Percentiles rank a stretch among this genome's conserved stretches.
Conservation (phyloP, 2,797 vertebrate genomes). For the Meriones psammophilus region DNA sequence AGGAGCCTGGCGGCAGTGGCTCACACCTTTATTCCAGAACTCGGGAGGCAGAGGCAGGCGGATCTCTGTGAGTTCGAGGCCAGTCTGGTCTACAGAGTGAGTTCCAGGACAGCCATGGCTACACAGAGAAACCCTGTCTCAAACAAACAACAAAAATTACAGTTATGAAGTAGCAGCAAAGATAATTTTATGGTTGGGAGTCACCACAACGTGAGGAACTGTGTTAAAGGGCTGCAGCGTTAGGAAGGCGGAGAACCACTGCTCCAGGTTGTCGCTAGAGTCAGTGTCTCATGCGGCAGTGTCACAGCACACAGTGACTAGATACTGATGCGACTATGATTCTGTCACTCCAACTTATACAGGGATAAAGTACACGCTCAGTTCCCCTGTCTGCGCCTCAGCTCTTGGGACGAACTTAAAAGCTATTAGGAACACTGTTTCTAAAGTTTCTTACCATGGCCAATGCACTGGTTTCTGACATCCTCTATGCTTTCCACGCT, state of each 20-base stretch:
- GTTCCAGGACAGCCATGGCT: no score
- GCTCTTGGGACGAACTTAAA: background rate
- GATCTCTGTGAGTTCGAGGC: no score
- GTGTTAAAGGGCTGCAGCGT: background rate
- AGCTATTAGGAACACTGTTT: background rate
- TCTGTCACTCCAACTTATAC: background rate
- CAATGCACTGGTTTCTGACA: slow-evolving; percentile 83
- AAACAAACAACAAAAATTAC: no score
- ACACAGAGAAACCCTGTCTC: no score
- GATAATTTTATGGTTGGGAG: background rate
- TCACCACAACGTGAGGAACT: background rate
- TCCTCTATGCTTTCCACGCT: slow-evolving; percentile 82
- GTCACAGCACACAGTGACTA: background rate
- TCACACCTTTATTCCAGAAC: no score
- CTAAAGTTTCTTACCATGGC: slow-evolving; percentile 77
- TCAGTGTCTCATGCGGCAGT: background rate
- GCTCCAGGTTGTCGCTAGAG: background rate
- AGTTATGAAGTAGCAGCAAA: background rate
- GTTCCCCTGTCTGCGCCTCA: background rate
- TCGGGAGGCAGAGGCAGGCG: no score
- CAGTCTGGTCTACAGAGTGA: no score
- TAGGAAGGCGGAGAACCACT: no score
- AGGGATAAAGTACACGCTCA: background rate
- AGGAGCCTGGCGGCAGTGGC: no score
- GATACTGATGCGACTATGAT: background rate